Conservation (phyloP, 2,888 invertebrate species). For the Deilephila elpenor region DNA sequence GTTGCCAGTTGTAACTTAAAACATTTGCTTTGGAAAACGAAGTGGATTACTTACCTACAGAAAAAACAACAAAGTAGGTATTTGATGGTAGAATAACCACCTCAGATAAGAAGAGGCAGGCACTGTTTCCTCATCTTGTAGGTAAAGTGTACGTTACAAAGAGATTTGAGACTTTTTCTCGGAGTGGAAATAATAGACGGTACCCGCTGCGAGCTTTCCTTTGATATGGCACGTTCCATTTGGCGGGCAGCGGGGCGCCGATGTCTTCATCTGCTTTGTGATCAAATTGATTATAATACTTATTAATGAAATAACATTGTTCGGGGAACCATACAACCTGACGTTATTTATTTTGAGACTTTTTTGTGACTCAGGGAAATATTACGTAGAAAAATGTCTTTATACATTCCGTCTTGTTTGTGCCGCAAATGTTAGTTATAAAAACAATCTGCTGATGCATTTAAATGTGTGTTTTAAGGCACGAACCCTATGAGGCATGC, state of each 20-base stretch:
- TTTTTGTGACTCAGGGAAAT: constrained; percentile 2
- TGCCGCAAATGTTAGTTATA: neutral
- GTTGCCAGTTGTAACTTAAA: constrained; percentile 35
- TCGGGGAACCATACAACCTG: neutral
- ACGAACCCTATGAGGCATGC: neutral
- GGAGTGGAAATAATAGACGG: constrained; percentile 55
- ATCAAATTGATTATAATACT: constrained; percentile 44
- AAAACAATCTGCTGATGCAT: neutral
- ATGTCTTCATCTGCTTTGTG: constrained; percentile 72
- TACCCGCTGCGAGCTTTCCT: constrained; percentile 66
- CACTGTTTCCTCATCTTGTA: neutral
- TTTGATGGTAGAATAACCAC: no score
- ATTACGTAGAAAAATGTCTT: constrained; percentile 7
- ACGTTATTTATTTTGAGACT: constrained; percentile 22
- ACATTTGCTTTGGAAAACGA: no score
- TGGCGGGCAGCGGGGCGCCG: constrained; percentile 63
- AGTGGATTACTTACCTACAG: no score
- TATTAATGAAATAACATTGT: constrained; percentile 29
- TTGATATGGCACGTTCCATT: constrained; percentile 64
- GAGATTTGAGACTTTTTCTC: constrained; percentile 52
- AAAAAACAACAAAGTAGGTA: no score
- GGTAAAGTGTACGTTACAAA: constrained; percentile 52
- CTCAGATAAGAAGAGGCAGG: no score
- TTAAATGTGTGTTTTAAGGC: constrained; percentile 2
- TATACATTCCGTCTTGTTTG: neutral